phyloP scores from a whole-genome alignment of 2,113 vertebrate species.

The Leptobrachium ailaonicum region DNA sequence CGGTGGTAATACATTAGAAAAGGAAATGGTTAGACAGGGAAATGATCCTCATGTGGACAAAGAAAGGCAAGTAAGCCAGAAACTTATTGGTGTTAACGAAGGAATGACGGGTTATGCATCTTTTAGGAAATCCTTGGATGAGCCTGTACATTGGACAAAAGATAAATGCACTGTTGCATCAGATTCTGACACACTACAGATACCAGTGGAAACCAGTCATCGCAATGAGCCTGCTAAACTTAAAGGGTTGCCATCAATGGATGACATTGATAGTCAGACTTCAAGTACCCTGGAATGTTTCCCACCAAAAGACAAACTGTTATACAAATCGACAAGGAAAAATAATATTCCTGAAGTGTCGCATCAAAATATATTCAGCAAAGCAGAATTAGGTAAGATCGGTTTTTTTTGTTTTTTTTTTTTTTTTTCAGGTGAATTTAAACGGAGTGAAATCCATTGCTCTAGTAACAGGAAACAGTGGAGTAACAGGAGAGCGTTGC shows the following conservation, averaged over 20 bases:
- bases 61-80: neutral
- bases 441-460: too few relatives aligned
- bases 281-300: constrained; percentile 49
- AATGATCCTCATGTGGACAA: neutral
- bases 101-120: neutral
- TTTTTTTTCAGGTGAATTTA: neutral
- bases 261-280: constrained; percentile 64
- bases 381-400: constrained; percentile 61
- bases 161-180: neutral
- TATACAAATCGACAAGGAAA: too few relatives aligned
- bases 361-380: constrained; percentile 47
- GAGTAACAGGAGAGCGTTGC: too few relatives aligned
- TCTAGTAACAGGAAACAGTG: too few relatives aligned
- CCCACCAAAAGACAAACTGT: constrained; percentile 58
- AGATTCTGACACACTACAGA: too few relatives aligned
- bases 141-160: neutral
- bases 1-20: neutral
- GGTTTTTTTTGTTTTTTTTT: neutral
- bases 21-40: neutral
- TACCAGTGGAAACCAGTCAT: neutral
- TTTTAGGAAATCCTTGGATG: too few relatives aligned
- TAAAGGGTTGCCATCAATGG: constrained; percentile 55
- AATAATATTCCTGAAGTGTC: constrained; percentile 40
- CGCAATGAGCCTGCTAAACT: neutral
- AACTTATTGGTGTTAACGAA: neutral